phyloP scores from a whole-genome alignment of 2,888 invertebrate species.

The Lycaena phlaeas region DNA sequence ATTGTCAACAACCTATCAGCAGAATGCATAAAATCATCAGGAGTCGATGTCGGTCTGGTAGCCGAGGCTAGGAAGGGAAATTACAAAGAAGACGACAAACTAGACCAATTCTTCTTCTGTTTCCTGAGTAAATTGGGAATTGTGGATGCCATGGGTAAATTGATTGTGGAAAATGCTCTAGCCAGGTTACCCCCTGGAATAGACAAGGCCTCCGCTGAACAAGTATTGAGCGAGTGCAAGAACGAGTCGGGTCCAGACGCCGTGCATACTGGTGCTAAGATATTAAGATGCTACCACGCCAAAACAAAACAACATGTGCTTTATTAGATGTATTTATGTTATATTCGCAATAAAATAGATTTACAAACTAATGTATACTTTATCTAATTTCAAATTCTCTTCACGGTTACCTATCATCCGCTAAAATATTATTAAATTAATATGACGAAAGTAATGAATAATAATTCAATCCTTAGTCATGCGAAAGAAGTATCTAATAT shows the following conservation, averaged over 20 bases:
- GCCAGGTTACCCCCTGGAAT: neutral
- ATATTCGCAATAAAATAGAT: too few relatives aligned
- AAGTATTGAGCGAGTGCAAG: neutral
- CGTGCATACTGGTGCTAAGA: neutral
- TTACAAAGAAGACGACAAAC: neutral
- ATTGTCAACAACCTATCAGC: neutral
- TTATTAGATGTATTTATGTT: too few relatives aligned
- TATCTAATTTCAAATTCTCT: too few relatives aligned
- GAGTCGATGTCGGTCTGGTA: neutral
- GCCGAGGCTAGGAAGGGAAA: neutral
- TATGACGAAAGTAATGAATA: too few relatives aligned
- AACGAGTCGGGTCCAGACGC: neutral
- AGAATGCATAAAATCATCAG: neutral
- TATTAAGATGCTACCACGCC: conserved; percentile 2
- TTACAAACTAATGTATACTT: too few relatives aligned
- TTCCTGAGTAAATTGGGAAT: conserved; percentile 4
- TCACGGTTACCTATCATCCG: too few relatives aligned
- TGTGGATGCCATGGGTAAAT: neutral
- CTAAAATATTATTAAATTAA: too few relatives aligned
- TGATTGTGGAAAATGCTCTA: neutral
- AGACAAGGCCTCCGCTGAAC: neutral
- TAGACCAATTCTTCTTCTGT: neutral
- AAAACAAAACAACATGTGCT: neutral
- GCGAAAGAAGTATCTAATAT: too few relatives aligned
- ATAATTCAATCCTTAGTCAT: too few relatives aligned